These are phyloP conservation scores for Myoxocephalus aenaeus DNA, from an alignment of 2,797 vertebrate species.

Conservation along the genomic window DNA sequence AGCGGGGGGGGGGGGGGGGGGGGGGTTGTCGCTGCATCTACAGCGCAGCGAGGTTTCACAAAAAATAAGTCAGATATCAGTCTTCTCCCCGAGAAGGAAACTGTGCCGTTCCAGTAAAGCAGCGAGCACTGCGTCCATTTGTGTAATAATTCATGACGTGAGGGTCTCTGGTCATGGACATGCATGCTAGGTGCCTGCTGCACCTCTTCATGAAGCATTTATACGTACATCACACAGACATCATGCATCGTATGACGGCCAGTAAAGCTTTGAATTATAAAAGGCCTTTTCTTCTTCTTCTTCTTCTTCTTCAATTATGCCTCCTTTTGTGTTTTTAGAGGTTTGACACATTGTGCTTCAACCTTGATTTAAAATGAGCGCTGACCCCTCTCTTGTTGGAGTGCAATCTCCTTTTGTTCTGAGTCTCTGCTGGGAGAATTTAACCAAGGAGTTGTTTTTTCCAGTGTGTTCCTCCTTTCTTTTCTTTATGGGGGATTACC, in stretches of 20 bases:
- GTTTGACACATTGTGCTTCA: conserved; percentile 24
- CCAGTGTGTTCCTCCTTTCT: conserved; percentile 48
- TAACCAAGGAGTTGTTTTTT: conserved; percentile 37
- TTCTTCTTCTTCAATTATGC: conserved; percentile 1
- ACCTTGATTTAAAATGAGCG: conserved; percentile 49
- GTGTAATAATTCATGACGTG: conserved; percentile 49
- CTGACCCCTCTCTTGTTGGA: conserved; percentile 26
- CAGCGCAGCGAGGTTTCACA: conserved; percentile 48
- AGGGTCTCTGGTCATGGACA: conserved; percentile 26
- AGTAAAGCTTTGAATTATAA: conserved; percentile 46
- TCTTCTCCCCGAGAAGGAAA: conserved; percentile 35
- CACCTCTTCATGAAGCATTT: conserved; percentile 49
- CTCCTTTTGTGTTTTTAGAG: conserved; percentile 20
- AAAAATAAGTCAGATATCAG: conserved; percentile 59
- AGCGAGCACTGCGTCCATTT: conserved; percentile 8
- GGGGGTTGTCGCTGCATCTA: conserved; percentile 63
- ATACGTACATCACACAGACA: conserved; percentile 32
- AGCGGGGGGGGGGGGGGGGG: conserved; percentile 3
- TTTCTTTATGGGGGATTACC: conserved; percentile 78
- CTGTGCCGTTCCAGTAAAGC: conserved; percentile 27
- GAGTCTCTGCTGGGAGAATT: conserved; percentile 44
- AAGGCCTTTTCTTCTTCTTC: conserved; percentile 1
- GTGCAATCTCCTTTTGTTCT: conserved; percentile 51
- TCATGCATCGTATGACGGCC: conserved; percentile 16
- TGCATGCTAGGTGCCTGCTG: conserved; percentile 30